These are phyloP conservation scores for Azorinus chamasolen DNA, from an alignment of 2,888 invertebrate genomes.

Conservation along the genomic window DNA sequence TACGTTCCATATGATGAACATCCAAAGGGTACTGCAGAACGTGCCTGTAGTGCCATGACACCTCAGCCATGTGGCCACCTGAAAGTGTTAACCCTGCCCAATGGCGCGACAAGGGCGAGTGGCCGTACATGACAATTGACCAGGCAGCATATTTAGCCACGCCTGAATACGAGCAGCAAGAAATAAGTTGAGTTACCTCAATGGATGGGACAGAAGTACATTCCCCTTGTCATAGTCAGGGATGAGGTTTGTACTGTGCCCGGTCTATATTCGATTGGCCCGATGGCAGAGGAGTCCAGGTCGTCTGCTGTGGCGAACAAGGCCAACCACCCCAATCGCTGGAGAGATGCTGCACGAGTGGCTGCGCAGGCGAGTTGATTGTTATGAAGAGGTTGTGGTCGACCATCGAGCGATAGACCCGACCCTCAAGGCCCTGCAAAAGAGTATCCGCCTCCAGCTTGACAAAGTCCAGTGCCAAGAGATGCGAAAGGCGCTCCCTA, in stretches of 20 bases:
- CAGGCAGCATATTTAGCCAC: too few relatives aligned
- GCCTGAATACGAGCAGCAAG: background rate
- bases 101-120: too few relatives aligned
- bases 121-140: too few relatives aligned
- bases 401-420: background rate
- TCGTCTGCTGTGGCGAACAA: background rate
- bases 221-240: background rate
- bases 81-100: background rate
- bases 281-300: background rate
- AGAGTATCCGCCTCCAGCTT: too few relatives aligned
- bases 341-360: background rate
- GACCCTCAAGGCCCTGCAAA: background rate
- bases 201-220: conserved; percentile 4
- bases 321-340: background rate
- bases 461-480: too few relatives aligned
- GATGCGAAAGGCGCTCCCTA: too few relatives aligned
- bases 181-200: background rate
- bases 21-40: background rate
- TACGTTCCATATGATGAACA: background rate
- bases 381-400: background rate
- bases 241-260: background rate
- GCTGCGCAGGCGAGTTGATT: background rate
- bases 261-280: background rate
- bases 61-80: background rate
- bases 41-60: too few relatives aligned